A percentile compares a stretch with the other conserved stretches of the same genome.
These are phyloP conservation scores for Zaprionus ghesquierei DNA, from an alignment of 1,140 invertebrate species.

Conservation along the genomic window DNA sequence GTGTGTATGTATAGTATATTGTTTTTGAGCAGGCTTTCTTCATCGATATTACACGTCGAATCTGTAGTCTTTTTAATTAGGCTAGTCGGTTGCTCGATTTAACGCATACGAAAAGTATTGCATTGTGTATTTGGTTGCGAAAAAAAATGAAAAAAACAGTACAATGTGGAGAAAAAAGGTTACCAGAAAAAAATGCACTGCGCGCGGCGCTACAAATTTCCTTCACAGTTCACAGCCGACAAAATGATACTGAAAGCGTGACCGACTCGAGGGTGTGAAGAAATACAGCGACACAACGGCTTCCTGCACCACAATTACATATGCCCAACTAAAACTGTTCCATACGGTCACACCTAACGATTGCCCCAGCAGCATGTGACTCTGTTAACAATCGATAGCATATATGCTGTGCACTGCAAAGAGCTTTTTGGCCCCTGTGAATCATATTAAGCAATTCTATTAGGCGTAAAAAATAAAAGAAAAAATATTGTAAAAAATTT, in stretches of 20 bases:
- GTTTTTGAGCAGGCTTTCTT: constrained; percentile 24
- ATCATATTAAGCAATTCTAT: not conserved
- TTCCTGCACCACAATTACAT: not conserved
- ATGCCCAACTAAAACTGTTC: not conserved
- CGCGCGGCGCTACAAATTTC: constrained; percentile 67
- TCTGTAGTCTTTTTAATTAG: constrained; percentile 34
- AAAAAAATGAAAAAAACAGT: constrained; percentile 32
- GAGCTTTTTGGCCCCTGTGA: not conserved
- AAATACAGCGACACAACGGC: constrained; percentile 4
- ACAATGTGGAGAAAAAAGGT: constrained; percentile 59
- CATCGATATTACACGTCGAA: constrained; percentile 37
- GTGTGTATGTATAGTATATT: constrained; percentile 66
- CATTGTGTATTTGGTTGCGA: constrained; percentile 26
- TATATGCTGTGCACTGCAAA: not conserved
- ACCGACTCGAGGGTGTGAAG: constrained; percentile 14
- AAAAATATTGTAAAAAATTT: not conserved
- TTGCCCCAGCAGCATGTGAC: no score
- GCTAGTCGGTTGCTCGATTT: constrained; percentile 2
- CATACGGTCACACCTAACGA: constrained; percentile 14
- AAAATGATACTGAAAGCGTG: constrained; percentile 48
- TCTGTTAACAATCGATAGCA: not conserved
- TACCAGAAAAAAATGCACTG: constrained; percentile 78
- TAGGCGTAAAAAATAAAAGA: not conserved
- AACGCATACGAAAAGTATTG: no score
- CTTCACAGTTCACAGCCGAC: constrained; percentile 62